Evolutionary conservation across 2,888 invertebrate species (phyloP).

Genomic region (Argyra leucocephala): DNA sequence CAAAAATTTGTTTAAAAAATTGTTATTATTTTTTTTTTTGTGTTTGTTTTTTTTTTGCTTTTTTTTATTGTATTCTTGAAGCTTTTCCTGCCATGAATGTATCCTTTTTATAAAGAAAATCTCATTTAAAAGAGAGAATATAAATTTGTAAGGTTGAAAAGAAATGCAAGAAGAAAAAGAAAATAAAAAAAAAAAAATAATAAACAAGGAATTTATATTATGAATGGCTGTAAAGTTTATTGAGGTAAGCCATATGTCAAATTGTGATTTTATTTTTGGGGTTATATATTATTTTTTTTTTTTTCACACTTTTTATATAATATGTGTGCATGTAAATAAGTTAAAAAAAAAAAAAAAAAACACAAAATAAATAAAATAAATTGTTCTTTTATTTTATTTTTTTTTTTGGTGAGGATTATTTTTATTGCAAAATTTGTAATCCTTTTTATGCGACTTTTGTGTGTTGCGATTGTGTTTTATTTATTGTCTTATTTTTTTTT

Average conservation of each 20-base stretch:
- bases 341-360: too few species aligned
- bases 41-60: not conserved
- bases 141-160: not conserved
- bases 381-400: too few species aligned
- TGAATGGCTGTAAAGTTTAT: constrained; percentile 3
- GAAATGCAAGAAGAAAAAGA: not conserved
- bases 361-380: too few species aligned
- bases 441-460: not conserved
- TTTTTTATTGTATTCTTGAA: too few species aligned
- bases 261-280: not conserved
- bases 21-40: not conserved
- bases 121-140: not conserved
- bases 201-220: not conserved
- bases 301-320: not conserved
- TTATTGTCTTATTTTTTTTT: too few species aligned
- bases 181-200: not conserved
- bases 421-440: constrained; percentile 6
- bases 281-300: not conserved
- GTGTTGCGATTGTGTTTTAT: too few species aligned
- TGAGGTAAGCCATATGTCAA: constrained; percentile 6
- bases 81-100: too few species aligned
- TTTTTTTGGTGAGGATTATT: not conserved
- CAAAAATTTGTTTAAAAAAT: too few species aligned
- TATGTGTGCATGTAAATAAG: too few species aligned
- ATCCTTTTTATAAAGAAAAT: not conserved